Evolutionary conservation across 2,888 invertebrate genomes (phyloP).

Genomic region (Alloplasta piceator): DNA sequence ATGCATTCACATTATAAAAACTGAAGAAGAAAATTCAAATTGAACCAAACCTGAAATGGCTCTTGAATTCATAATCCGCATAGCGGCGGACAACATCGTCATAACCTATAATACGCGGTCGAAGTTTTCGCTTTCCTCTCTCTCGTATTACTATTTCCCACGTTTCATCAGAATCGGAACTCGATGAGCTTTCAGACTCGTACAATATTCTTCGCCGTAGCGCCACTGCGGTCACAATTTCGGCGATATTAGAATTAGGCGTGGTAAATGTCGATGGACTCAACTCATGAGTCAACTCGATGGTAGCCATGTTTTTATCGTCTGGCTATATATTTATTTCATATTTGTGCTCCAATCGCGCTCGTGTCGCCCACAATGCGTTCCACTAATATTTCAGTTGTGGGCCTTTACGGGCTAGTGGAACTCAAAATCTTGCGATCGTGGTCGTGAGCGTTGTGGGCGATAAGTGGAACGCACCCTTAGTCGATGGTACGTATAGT

Average conservation of each 20-base stretch:
- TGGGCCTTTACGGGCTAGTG: no score
- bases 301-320: not conserved
- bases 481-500: no score
- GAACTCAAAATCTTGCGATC: not conserved
- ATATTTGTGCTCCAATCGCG: not conserved
- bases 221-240: not conserved
- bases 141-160: not conserved
- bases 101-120: slow-evolving; percentile 1
- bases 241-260: not conserved
- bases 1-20: no score
- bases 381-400: no score
- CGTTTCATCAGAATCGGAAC: not conserved
- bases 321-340: not conserved
- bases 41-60: slow-evolving; percentile 1
- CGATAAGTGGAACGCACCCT: slow-evolving; percentile 1
- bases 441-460: not conserved
- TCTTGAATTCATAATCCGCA: not conserved
- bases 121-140: slow-evolving; percentile 5
- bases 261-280: no score
- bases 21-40: not conserved
- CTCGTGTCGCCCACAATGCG: not conserved
- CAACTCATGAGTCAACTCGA: no score
- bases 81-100: not conserved
- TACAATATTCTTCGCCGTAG: not conserved
- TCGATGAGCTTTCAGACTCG: slow-evolving; percentile 3